Percentiles rank a stretch among this genome's conserved stretches.
Evolutionary conservation across 1,140 invertebrate genomes (phyloP).

Genomic region (Gonatopus flavifemur): DNA sequence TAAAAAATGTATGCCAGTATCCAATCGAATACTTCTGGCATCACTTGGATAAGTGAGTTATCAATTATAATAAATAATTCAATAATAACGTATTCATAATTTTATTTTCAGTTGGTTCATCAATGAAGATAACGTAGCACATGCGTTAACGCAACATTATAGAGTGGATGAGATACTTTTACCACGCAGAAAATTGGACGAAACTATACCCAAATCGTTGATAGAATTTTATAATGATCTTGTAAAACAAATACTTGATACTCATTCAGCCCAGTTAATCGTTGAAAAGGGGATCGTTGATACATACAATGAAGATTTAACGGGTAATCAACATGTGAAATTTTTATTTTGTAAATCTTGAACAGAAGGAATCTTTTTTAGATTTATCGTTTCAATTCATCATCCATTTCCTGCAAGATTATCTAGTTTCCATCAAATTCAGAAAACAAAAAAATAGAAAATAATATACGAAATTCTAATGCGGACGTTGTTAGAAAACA

Average conservation of each 20-base stretch:
- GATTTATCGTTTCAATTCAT: too few relatives aligned
- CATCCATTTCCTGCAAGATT: too few relatives aligned
- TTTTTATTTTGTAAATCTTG: too few relatives aligned
- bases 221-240: slow-evolving; percentile 36
- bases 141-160: slow-evolving; percentile 39
- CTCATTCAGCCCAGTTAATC: background rate
- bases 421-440: too few relatives aligned
- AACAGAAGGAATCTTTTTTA: too few relatives aligned
- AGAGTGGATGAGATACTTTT: slow-evolving; percentile 35
- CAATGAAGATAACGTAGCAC: slow-evolving; percentile 29
- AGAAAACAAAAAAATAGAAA: too few relatives aligned
- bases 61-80: too few relatives aligned
- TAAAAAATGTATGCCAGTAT: slow-evolving; percentile 46
- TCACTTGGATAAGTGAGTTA: slow-evolving; percentile 52
- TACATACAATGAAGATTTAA: too few relatives aligned
- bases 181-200: slow-evolving; percentile 30
- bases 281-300: background rate
- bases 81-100: slow-evolving; percentile 1
- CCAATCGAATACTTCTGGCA: slow-evolving; percentile 54
- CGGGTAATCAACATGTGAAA: too few relatives aligned
- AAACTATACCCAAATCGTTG: slow-evolving; percentile 24
- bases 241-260: slow-evolving; percentile 20
- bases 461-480: too few relatives aligned
- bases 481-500: background rate
- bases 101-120: slow-evolving; percentile 26